Base-by-base conservation (phyloP, 2,888 invertebrate species). In the Platycnemis pennipes region DNA sequence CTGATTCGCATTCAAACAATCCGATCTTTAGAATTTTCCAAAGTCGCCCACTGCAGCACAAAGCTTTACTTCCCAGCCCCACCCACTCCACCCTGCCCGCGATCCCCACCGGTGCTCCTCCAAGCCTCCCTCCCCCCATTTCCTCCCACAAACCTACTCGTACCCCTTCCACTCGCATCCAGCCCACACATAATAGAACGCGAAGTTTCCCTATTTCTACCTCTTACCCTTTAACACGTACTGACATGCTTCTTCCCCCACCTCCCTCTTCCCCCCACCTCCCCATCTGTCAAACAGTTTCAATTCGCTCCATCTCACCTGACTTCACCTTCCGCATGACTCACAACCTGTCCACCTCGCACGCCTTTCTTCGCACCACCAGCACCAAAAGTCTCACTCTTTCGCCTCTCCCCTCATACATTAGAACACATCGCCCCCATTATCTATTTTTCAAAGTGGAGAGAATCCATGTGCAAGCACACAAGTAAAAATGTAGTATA, bases 271-370 rank as follows among this genome's bases (percentile, higher is more conserved):
- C 31, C 19, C 44, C 19, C 86, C 42, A 22, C 86, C 19, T 42
- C 42, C 86, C 22, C 86, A 42, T 37, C 63, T 26, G 4, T 77
- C 77, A 77, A 77, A 77, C 37, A 31, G 77, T 77, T 77, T 77
- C 37, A 77, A 77, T 37, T 69, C 69, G 31, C 69, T 69, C 77
- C 77, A n/a, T 77, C 77, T 77, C 77, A 77, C 77, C 37, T 16
- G 26, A 77, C 77, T 77, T 77, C 77, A 77, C 77, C 77, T 77
- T 77, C 77, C 77, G 77, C 77, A 77, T 37, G 77, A 26, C 63
- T 26, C 63, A 77, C 77, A 77, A 37, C 37, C 77, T 77, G 77
- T 37, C 77, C 77, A 77, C 77, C 77, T 37, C 37, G 69, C 69
- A 69, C 77, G 37, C 77, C 77, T 77, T 77, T 77, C 31, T 77